Evolutionary conservation across 2,797 vertebrate genomes (phyloP).

Genomic region (Melanogrammus aeglefinus): DNA sequence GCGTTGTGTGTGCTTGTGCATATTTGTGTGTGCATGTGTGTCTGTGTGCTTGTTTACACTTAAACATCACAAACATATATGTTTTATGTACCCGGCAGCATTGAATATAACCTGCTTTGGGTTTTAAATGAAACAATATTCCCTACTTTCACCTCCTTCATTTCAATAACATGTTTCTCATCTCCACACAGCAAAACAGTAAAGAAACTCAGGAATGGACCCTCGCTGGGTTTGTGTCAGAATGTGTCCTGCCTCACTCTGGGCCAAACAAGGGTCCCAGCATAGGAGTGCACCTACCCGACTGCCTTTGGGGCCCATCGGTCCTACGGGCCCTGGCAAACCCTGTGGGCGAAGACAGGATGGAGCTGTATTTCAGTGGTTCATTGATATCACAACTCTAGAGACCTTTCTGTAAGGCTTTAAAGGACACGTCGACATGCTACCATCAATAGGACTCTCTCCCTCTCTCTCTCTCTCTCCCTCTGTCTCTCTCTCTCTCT

Average conservation of each 20-base stretch:
- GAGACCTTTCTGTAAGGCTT: background rate
- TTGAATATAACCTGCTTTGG: background rate
- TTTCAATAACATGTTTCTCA: background rate
- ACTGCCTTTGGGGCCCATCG: constrained; percentile 69
- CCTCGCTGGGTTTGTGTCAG: background rate
- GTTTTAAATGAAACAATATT: background rate
- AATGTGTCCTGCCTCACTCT: background rate
- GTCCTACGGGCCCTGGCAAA: constrained; percentile 74
- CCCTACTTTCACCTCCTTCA: background rate
- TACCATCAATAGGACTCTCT: background rate
- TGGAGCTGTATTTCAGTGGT: constrained; percentile 27
- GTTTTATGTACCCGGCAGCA: background rate
- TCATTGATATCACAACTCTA: background rate
- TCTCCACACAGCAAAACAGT: background rate
- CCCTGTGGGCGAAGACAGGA: constrained; percentile 60
- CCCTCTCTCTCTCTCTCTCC: background rate
- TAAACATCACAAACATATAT: background rate
- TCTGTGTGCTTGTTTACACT: background rate
- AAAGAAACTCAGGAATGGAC: background rate
- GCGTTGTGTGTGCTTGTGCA: background rate
- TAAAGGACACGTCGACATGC: background rate
- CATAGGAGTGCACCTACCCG: constrained; percentile 56
- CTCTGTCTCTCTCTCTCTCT: no score
- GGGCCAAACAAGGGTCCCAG: background rate
- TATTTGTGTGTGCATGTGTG: background rate